These are phyloP conservation scores for Pagetopsis macropterus DNA, from an alignment of 2,797 vertebrate species.

Conservation along the genomic window DNA sequence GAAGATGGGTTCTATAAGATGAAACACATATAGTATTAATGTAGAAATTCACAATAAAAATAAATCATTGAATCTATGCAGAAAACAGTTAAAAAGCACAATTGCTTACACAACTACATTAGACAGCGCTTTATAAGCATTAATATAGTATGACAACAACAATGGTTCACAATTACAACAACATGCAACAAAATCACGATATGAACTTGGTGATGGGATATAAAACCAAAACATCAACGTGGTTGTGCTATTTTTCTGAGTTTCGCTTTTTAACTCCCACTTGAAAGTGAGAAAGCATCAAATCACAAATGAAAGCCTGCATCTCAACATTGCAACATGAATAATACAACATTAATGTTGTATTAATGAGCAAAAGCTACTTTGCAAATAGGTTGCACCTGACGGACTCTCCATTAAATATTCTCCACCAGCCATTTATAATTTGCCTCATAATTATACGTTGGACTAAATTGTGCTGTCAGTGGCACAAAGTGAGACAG, in stretches of 20 bases:
- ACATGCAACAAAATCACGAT: constrained; percentile 57
- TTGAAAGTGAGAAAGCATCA: constrained; percentile 8
- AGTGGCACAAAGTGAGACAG: constrained; percentile 39
- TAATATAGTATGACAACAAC: constrained; percentile 40
- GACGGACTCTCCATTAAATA: constrained; percentile 61
- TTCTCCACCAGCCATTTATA: constrained; percentile 58
- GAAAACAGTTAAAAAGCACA: constrained; percentile 16
- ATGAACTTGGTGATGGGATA: constrained; percentile 50
- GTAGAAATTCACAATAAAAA: constrained; percentile 15
- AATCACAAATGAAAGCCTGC: constrained; percentile 53
- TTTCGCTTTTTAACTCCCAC: constrained; percentile 38
- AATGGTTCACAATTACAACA: constrained; percentile 44
- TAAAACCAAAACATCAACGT: constrained; percentile 52
- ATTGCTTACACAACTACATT: neutral
- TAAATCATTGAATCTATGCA: constrained; percentile 3
- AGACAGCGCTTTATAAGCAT: neutral
- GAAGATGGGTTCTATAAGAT: constrained; percentile 38
- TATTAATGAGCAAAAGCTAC: constrained; percentile 60
- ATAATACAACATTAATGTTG: constrained; percentile 55
- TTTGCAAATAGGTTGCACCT: constrained; percentile 68
- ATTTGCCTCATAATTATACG: constrained; percentile 60
- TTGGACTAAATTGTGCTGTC: constrained; percentile 51
- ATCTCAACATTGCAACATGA: constrained; percentile 48
- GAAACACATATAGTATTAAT: constrained; percentile 1
- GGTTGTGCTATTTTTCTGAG: constrained; percentile 39